These are phyloP conservation scores for Palaemon carinicauda DNA, from an alignment of 1,140 invertebrate species.

Conservation along the genomic window DNA sequence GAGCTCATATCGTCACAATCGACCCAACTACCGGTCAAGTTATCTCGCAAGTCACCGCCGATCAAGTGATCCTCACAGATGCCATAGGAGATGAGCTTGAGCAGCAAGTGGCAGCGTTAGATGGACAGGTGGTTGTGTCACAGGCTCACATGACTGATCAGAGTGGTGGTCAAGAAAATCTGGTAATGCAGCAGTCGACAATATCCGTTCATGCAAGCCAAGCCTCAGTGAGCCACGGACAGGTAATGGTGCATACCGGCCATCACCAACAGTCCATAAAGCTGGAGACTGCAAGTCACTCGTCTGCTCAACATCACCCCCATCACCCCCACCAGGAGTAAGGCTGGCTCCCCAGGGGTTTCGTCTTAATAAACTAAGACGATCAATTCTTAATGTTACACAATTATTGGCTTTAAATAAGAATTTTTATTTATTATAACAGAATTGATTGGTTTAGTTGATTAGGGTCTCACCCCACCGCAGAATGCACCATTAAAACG, in stretches of 20 bases:
- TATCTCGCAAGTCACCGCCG: conserved; percentile 57
- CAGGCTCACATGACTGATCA: conserved; percentile 3
- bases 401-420: too few relatives aligned
- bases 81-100: conserved; percentile 38
- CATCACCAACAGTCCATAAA: conserved; percentile 23
- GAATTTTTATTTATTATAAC: too few relatives aligned
- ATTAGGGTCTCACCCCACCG: too few relatives aligned
- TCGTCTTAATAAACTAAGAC: not conserved
- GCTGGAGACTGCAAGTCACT: conserved; percentile 15
- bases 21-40: conserved; percentile 59
- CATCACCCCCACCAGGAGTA: conserved; percentile 27
- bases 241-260: conserved; percentile 28
- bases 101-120: conserved; percentile 41
- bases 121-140: conserved; percentile 32
- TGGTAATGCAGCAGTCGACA: conserved; percentile 15
- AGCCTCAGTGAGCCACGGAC: conserved; percentile 5
- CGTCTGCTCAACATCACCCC: not conserved
- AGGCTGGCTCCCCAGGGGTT: not conserved
- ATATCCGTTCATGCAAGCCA: conserved; percentile 2
- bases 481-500: too few relatives aligned
- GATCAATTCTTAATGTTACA: not conserved
- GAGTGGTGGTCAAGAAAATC: conserved; percentile 7
- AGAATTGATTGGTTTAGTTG: too few relatives aligned
- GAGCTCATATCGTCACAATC: conserved; percentile 59
- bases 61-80: conserved; percentile 55